Percentiles rank a stretch among this genome's conserved stretches.
Conservation (phyloP, 2,888 invertebrate genomes). For the Acanthosoma haemorrhoidale region DNA sequence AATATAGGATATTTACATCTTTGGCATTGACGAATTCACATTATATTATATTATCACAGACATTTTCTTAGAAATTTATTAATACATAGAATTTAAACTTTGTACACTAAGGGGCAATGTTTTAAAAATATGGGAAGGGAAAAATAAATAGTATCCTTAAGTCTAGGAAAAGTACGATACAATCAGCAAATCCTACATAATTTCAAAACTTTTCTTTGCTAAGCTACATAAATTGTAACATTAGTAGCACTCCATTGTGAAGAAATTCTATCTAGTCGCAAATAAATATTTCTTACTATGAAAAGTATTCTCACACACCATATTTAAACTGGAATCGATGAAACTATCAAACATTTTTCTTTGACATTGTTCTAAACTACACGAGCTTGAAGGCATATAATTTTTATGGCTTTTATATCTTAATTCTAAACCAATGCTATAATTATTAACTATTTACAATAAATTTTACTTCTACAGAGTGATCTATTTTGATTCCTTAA, state of each 20-base stretch:
- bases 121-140: not conserved
- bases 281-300: no score
- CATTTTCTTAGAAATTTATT: constrained; percentile 8
- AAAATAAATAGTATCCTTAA: not conserved
- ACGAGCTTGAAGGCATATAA: no score
- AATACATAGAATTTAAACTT: not conserved
- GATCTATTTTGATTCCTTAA: no score
- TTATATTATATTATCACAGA: constrained; percentile 24
- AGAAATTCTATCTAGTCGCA: not conserved
- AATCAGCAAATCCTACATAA: not conserved
- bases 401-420: no score
- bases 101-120: constrained; percentile 1
- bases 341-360: no score
- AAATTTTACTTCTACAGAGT: no score
- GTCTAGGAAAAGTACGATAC: not conserved
- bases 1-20: constrained; percentile 25
- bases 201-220: not conserved
- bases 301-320: no score
- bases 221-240: not conserved
- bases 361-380: no score
- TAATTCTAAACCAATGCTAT: no score
- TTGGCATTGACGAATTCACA: constrained; percentile 27
- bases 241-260: not conserved
- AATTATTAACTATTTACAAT: no score
- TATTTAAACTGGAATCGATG: no score